Evolutionary conservation across 2,888 invertebrate species (phyloP).

Genomic region (Portevinia maculata): DNA sequence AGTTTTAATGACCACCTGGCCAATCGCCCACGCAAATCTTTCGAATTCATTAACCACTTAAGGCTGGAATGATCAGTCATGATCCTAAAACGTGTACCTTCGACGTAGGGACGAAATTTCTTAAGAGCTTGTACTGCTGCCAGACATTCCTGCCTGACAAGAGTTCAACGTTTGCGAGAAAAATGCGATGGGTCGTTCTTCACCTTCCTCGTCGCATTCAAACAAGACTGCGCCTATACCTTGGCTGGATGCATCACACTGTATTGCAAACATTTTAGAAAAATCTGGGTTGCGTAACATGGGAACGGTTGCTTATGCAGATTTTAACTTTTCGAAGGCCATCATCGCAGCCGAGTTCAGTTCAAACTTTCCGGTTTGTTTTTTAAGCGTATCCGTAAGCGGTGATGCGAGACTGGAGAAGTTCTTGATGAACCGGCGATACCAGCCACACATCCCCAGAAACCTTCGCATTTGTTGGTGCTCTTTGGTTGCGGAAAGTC

Average conservation of each 20-base stretch:
- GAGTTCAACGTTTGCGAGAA: no score
- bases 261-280: constrained; percentile 28
- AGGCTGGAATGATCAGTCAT: constrained; percentile 76
- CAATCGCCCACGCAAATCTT: constrained; percentile 75
- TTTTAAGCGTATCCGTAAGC: constrained; percentile 36
- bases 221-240: no score
- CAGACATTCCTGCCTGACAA: no score
- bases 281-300: constrained; percentile 49
- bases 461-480: constrained; percentile 73
- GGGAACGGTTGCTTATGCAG: constrained; percentile 28
- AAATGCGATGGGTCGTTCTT: no score
- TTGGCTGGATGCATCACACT: no score
- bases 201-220: no score
- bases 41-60: constrained; percentile 74
- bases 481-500: constrained; percentile 19
- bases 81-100: constrained; percentile 47
- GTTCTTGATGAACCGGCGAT: constrained; percentile 61
- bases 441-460: constrained; percentile 72
- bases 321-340: constrained; percentile 38
- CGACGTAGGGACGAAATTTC: no score
- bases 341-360: constrained; percentile 5
- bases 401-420: constrained; percentile 47
- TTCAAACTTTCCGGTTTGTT: constrained; percentile 10
- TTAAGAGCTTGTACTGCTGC: no score
- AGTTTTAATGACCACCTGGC: constrained; percentile 74